Percentiles rank a stretch among this genome's conserved stretches.
Conservation (phyloP, 2,888 invertebrate species). For the Elysia crispata region DNA sequence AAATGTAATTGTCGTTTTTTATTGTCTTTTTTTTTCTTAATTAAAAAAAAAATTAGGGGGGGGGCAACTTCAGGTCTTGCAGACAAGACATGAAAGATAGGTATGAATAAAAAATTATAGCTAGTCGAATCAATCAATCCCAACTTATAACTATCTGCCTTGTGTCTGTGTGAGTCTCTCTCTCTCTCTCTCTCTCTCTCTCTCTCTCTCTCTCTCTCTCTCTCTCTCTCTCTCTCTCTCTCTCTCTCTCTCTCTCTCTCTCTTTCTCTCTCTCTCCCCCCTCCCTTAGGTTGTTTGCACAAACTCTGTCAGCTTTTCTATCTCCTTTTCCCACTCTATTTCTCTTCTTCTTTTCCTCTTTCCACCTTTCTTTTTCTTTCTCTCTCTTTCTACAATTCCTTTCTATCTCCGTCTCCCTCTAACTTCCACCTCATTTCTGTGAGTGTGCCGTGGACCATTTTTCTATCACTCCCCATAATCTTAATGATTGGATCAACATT, state of each 20-base stretch:
- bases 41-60: too few species aligned
- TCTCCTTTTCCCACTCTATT: not conserved
- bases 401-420: not conserved
- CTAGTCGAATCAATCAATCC: too few species aligned
- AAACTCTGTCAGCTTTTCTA: not conserved
- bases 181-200: not conserved
- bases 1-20: too few species aligned
- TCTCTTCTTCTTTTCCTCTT: not conserved
- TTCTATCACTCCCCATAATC: too few species aligned
- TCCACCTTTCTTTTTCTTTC: not conserved
- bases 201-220: not conserved
- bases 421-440: not conserved
- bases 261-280: slow-evolving; percentile 5
- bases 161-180: too few species aligned
- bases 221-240: slow-evolving; percentile 2
- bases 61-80: too few species aligned
- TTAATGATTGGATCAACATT: too few species aligned
- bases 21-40: too few species aligned
- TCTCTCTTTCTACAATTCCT: not conserved
- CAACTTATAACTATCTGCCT: too few species aligned
- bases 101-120: too few species aligned
- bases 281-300: not conserved
- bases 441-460: too few species aligned
- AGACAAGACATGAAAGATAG: too few species aligned
- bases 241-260: slow-evolving; percentile 9